A percentile compares a stretch with the other conserved stretches of the same genome.
Conservation (phyloP, 2,888 invertebrate genomes). For the Caenorhabditis becei region DNA sequence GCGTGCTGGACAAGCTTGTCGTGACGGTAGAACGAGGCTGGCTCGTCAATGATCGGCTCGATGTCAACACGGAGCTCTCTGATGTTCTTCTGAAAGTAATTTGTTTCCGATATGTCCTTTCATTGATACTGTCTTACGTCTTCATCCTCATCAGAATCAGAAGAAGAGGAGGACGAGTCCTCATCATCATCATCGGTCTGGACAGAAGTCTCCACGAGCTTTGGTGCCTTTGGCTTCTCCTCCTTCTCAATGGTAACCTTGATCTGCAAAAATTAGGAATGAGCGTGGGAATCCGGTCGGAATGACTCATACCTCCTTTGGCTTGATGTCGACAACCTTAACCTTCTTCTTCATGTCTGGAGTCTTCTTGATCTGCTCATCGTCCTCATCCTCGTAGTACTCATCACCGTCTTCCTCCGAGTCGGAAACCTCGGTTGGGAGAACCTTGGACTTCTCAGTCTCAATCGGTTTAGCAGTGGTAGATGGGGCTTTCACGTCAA, state of each 20-base stretch:
- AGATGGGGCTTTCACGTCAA: conserved; percentile 65
- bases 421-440: conserved; percentile 65
- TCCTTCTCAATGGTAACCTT: conserved; percentile 47
- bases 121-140: conserved; percentile 45
- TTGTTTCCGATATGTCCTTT: background rate
- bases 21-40: conserved; percentile 73
- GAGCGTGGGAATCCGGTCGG: background rate
- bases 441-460: conserved; percentile 50
- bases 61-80: conserved; percentile 75
- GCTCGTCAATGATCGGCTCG: conserved; percentile 79
- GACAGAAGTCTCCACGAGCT: conserved; percentile 61
- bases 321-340: conserved; percentile 65
- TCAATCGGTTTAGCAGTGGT: conserved; percentile 62
- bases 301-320: conserved; percentile 51
- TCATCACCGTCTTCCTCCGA: conserved; percentile 75
- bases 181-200: conserved; percentile 73
- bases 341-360: conserved; percentile 57
- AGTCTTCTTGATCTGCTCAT: conserved; percentile 72
- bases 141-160: conserved; percentile 71
- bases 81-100: conserved; percentile 60
- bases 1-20: conserved; percentile 71
- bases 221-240: conserved; percentile 55
- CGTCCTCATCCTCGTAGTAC: conserved; percentile 75
- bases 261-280: conserved; percentile 14
- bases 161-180: conserved; percentile 57